Percentiles rank a stretch among this genome's conserved stretches.
These are phyloP conservation scores for Drosophila nigrodunni DNA, from an alignment of 1,140 invertebrate genomes.

Conservation along the genomic window DNA sequence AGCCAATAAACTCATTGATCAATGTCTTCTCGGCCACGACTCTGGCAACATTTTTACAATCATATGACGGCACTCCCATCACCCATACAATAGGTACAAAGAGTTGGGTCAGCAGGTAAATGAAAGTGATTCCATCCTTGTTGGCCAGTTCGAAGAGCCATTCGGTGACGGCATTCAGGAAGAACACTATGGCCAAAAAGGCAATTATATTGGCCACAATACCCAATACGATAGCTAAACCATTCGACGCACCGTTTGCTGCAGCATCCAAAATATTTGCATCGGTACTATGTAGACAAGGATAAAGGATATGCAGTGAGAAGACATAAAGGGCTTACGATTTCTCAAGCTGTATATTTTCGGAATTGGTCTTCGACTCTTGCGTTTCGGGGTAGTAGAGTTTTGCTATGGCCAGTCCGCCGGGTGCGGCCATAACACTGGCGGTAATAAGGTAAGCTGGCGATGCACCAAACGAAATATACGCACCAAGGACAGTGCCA, in stretches of 20 bases:
- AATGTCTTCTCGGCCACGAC: constrained; percentile 95
- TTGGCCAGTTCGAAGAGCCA: constrained; percentile 92
- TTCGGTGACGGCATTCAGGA: constrained; percentile 90
- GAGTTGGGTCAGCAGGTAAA: constrained; percentile 90
- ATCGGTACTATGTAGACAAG: constrained; percentile 87
- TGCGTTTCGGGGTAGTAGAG: constrained; percentile 95
- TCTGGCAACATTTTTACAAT: constrained; percentile 90
- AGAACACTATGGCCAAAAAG: constrained; percentile 93
- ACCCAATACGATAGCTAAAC: constrained; percentile 91
- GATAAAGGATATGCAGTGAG: background rate
- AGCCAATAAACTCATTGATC: constrained; percentile 96
- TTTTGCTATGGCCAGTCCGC: constrained; percentile 94
- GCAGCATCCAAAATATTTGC: constrained; percentile 94
- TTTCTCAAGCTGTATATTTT: constrained; percentile 87
- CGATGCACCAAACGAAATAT: constrained; percentile 94
- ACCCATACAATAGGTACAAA: constrained; percentile 93
- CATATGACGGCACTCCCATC: constrained; percentile 89
- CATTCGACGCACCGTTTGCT: constrained; percentile 91
- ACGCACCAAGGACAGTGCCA: constrained; percentile 95
- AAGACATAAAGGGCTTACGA: constrained; percentile 85
- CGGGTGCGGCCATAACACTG: constrained; percentile 97
- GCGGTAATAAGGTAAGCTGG: constrained; percentile 92
- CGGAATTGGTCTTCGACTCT: constrained; percentile 88
- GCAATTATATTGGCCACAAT: constrained; percentile 96
- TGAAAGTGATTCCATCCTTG: constrained; percentile 85